Conservation (phyloP, 2,113 vertebrate species). For the Oreochromis spilurus region DNA sequence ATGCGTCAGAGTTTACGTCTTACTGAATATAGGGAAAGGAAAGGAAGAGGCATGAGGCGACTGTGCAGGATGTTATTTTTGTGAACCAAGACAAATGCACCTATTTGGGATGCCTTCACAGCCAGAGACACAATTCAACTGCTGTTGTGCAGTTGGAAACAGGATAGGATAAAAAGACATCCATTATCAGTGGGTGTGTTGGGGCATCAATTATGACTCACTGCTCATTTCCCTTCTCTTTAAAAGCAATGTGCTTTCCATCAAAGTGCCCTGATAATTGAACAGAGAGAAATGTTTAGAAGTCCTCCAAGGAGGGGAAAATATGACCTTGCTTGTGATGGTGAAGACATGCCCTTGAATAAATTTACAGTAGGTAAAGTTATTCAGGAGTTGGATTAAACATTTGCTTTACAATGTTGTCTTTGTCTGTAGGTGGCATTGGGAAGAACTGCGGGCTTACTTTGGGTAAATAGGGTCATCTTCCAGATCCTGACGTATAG, state of each 20-base stretch:
- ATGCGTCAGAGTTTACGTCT: background rate
- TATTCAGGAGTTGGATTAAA: background rate
- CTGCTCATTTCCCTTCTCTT: background rate
- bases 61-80: background rate
- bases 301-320: background rate
- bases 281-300: background rate
- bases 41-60: background rate
- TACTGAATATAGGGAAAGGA: background rate
- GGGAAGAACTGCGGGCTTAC: background rate
- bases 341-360: background rate
- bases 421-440: background rate
- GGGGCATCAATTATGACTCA: background rate
- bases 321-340: background rate
- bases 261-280: conserved; percentile 9
- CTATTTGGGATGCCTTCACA: background rate
- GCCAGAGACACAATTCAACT: background rate
- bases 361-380: background rate
- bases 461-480: background rate
- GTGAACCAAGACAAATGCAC: background rate
- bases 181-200: background rate
- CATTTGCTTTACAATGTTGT: background rate
- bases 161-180: background rate
- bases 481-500: background rate
- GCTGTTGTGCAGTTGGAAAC: background rate
- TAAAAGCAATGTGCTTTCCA: conserved; percentile 2